Evolutionary conservation across 2,113 vertebrate genomes (phyloP).

Genomic region (Raja brachyura): DNA sequence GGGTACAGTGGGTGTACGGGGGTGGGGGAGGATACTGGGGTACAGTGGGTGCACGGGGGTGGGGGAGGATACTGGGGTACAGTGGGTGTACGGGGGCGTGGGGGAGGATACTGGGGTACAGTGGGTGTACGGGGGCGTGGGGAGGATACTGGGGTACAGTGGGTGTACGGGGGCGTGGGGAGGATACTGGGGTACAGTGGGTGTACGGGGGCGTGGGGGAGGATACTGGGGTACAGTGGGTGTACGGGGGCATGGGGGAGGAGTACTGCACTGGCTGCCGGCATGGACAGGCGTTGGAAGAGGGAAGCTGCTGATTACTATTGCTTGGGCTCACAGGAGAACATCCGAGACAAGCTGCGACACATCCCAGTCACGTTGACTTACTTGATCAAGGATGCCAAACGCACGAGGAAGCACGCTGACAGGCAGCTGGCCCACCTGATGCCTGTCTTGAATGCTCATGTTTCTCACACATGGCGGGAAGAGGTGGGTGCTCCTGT

Average conservation of each 20-base stretch:
- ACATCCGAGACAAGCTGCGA: constrained; percentile 78
- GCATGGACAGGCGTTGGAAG: not conserved
- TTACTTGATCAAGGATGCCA: constrained; percentile 65
- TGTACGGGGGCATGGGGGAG: not conserved
- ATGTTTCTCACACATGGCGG: constrained; percentile 64
- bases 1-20: too few relatives aligned
- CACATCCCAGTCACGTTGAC: constrained; percentile 71
- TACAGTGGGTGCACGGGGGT: too few relatives aligned
- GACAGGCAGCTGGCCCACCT: constrained; percentile 53
- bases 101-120: too few relatives aligned
- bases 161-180: too few relatives aligned
- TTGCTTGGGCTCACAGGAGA: constrained; percentile 58
- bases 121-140: too few relatives aligned
- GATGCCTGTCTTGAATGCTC: constrained; percentile 65
- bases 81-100: too few relatives aligned
- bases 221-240: too few relatives aligned
- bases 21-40: too few relatives aligned
- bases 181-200: too few relatives aligned
- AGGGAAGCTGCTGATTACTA: not conserved
- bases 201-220: too few relatives aligned
- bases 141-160: too few relatives aligned
- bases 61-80: too few relatives aligned
- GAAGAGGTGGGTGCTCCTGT: constrained; percentile 60
- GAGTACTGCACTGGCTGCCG: not conserved
- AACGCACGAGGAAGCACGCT: constrained; percentile 49